Conservation (phyloP, 2,113 vertebrate species). For the Emydocephalus ijimae region DNA sequence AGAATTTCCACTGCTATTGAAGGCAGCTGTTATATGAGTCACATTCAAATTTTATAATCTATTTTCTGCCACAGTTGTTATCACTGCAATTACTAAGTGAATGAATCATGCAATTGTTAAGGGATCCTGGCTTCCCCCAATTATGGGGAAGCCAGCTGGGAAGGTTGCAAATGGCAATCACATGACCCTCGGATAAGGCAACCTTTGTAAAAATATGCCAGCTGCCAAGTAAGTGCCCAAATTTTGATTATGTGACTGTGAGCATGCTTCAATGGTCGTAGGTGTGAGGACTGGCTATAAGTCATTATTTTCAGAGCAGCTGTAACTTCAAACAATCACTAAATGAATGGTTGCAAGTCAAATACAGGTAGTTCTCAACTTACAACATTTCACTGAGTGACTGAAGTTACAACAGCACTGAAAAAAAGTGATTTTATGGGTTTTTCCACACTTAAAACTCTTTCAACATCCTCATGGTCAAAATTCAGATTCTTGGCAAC, state of each 20-base stretch:
- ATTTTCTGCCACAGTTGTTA: background rate
- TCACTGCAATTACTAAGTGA: background rate
- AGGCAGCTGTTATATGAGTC: background rate
- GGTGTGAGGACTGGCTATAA: background rate
- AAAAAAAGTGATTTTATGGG: too few relatives aligned
- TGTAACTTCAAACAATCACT: too few relatives aligned
- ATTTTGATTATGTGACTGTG: background rate
- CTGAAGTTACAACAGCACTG: too few relatives aligned
- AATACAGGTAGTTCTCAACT: too few relatives aligned
- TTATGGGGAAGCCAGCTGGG: background rate
- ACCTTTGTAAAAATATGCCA: background rate
- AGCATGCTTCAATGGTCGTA: background rate
- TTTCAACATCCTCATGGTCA: too few relatives aligned
- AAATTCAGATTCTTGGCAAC: too few relatives aligned
- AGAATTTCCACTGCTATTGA: background rate
- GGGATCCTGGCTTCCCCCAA: background rate
- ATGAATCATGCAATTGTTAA: background rate
- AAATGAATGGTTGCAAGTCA: too few relatives aligned
- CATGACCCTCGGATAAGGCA: background rate
- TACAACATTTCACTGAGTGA: too few relatives aligned
- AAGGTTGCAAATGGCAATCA: background rate
- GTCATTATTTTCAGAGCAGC: too few relatives aligned
- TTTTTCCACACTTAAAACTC: too few relatives aligned
- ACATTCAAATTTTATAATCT: background rate
- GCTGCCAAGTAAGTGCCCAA: background rate